Evolutionary conservation across 2,113 vertebrate species (phyloP).

Genomic region (Abramis brama): DNA sequence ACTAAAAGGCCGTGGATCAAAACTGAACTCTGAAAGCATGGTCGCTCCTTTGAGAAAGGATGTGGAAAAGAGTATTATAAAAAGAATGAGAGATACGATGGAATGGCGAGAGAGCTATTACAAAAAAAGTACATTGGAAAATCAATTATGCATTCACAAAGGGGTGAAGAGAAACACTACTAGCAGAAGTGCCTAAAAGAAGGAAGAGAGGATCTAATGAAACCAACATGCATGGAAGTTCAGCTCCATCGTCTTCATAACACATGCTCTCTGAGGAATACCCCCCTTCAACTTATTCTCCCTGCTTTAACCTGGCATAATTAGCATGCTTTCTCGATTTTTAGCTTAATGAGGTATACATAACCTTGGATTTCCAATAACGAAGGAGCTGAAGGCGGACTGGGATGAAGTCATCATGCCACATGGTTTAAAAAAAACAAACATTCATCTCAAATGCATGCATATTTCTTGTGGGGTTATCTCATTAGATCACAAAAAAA

Average conservation of each 20-base stretch:
- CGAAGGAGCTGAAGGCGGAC: conserved; percentile 80
- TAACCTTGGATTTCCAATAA: conserved; percentile 86
- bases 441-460: conserved; percentile 61
- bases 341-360: conserved; percentile 85
- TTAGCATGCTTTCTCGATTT: conserved; percentile 85
- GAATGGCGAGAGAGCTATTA: conserved; percentile 55
- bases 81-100: conserved; percentile 54
- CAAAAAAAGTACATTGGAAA: conserved; percentile 71
- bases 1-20: conserved; percentile 56
- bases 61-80: conserved; percentile 55
- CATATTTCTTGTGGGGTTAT: background rate
- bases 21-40: conserved; percentile 7
- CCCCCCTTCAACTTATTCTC: conserved; percentile 77
- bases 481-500: conserved; percentile 13
- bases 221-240: conserved; percentile 72
- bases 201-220: conserved; percentile 74
- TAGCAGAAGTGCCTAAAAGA: conserved; percentile 75
- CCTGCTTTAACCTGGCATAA: conserved; percentile 74
- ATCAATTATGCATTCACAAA: conserved; percentile 81
- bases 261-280: conserved; percentile 80
- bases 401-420: conserved; percentile 81
- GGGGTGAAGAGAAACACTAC: conserved; percentile 69
- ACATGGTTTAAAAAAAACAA: conserved; percentile 70
- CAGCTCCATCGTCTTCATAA: conserved; percentile 72
- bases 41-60: conserved; percentile 16